Evolutionary conservation across 2,113 vertebrate genomes (phyloP).

Genomic region (Rhagologus leucostigma): DNA sequence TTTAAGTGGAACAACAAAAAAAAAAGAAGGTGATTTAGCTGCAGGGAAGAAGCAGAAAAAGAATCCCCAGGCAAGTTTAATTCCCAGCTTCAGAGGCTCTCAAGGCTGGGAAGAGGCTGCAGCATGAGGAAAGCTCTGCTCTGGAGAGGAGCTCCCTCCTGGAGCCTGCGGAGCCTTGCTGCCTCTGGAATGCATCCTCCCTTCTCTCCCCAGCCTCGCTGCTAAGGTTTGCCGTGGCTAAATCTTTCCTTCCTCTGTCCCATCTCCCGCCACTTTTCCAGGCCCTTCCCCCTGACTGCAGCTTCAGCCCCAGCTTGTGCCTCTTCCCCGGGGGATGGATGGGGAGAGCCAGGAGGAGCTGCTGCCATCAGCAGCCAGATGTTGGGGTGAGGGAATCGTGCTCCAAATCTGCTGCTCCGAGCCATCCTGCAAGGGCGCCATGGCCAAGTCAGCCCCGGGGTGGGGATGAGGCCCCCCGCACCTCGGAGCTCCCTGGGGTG

Average conservation of each 20-base stretch:
- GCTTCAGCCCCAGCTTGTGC: background rate
- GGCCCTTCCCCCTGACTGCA: background rate
- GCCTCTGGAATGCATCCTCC: background rate
- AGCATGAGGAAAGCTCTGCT: background rate
- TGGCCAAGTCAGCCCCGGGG: background rate
- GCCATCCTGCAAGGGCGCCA: background rate
- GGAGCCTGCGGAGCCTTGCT: background rate
- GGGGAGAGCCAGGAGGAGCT: background rate
- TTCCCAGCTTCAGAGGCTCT: slow-evolving; percentile 18
- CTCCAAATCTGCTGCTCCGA: background rate
- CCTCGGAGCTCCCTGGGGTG: background rate
- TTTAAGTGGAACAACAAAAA: background rate
- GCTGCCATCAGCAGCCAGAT: background rate
- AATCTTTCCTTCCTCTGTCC: background rate
- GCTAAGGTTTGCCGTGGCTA: background rate
- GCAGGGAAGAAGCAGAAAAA: background rate
- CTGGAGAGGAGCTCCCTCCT: background rate
- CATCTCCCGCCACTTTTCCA: background rate
- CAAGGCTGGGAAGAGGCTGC: background rate
- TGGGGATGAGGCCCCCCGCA: background rate
- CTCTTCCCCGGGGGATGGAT: background rate
- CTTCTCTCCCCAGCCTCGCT: background rate
- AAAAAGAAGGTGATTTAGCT: background rate
- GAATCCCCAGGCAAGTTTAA: background rate
- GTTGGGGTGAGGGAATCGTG: background rate